A percentile compares a stretch with the other conserved stretches of the same genome.
Evolutionary conservation across 2,888 invertebrate genomes (phyloP).

Genomic region (Xestia ashworthii): DNA sequence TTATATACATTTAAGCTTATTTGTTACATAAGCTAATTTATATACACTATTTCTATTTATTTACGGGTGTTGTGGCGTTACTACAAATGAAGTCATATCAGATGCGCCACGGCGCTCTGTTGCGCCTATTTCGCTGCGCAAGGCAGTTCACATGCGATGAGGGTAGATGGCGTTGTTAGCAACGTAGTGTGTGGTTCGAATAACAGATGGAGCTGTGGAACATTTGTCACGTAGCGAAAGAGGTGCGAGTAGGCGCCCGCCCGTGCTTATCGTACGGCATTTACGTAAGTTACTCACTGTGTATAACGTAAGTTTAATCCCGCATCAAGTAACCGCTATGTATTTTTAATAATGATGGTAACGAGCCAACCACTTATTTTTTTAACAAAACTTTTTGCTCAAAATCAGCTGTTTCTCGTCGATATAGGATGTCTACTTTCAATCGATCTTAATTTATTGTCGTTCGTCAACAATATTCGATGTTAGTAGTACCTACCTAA

Average conservation of each 20-base stretch:
- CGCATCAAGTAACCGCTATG: conserved; percentile 86
- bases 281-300: conserved; percentile 88
- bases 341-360: conserved; percentile 84
- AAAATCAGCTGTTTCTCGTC: conserved; percentile 84
- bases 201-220: conserved; percentile 67
- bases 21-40: conserved; percentile 90
- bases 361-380: conserved; percentile 87
- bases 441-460: conserved; percentile 76
- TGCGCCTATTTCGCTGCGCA: conserved; percentile 74
- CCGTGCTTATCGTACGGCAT: conserved; percentile 87
- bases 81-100: conserved; percentile 89
- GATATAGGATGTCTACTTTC: conserved; percentile 77
- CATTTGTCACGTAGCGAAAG: conserved; percentile 70
- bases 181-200: conserved; percentile 28
- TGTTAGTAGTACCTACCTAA: conserved; percentile 81
- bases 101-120: conserved; percentile 81
- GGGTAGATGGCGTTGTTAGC: conserved; percentile 64
- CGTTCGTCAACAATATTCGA: conserved; percentile 80
- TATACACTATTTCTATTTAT: conserved; percentile 89
- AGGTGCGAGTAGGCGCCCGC: conserved; percentile 79
- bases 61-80: conserved; percentile 88
- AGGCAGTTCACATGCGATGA: conserved; percentile 34
- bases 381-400: conserved; percentile 89
- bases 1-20: conserved; percentile 91
- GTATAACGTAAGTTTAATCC: conserved; percentile 88